These are phyloP conservation scores for Corythaeola cristata DNA, from an alignment of 2,113 vertebrate species.

Conservation along the genomic window DNA sequence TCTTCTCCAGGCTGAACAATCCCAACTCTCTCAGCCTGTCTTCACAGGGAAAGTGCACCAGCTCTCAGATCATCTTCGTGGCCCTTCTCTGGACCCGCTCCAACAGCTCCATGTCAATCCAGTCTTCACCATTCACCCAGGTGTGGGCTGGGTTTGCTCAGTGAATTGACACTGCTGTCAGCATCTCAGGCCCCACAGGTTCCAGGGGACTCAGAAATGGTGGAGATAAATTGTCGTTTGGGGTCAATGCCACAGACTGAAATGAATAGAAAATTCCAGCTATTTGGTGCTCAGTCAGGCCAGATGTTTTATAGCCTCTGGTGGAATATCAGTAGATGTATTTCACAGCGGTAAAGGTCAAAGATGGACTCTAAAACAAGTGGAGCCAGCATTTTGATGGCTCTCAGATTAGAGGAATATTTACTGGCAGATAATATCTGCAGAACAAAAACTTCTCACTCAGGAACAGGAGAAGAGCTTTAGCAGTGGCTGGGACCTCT, in stretches of 20 bases:
- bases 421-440: conserved; percentile 7
- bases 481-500: not conserved
- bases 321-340: conserved; percentile 42
- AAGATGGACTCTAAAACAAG: conserved; percentile 49
- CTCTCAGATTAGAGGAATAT: conserved; percentile 20
- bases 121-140: not conserved
- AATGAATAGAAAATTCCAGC: conserved; percentile 37
- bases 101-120: no score
- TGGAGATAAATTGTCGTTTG: not conserved
- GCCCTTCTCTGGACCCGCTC: no score
- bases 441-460: not conserved
- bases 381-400: conserved; percentile 24
- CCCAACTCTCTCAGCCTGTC: no score
- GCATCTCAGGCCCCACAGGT: not conserved
- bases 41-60: no score
- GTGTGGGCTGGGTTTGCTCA: accelerated
- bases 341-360: conserved; percentile 49
- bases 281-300: conserved; percentile 31
- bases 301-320: conserved; percentile 63
- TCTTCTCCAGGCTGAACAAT: no score
- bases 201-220: conserved; percentile 5
- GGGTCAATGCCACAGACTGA: conserved; percentile 4
- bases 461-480: not conserved
- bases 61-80: no score
- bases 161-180: not conserved